These are phyloP conservation scores for Dermolepida albohirtum DNA, from an alignment of 2,888 invertebrate genomes.

Conservation along the genomic window DNA sequence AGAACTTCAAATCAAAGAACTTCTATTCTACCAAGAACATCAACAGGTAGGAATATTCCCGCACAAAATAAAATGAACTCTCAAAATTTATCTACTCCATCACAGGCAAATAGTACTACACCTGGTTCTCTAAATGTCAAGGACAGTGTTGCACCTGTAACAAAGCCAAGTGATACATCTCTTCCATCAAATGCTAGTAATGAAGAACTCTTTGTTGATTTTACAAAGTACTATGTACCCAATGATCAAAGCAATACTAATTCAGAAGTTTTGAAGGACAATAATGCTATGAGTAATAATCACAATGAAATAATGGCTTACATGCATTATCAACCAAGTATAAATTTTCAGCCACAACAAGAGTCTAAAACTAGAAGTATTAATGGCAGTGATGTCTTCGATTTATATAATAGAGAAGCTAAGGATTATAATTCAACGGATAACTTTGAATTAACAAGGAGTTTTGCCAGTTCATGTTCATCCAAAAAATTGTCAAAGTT, in stretches of 20 bases:
- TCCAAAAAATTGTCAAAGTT: neutral
- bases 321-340: too few relatives aligned
- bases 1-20: constrained; percentile 26
- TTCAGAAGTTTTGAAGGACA: too few relatives aligned
- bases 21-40: constrained; percentile 16
- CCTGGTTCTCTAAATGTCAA: neutral
- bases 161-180: neutral
- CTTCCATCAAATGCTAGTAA: too few relatives aligned
- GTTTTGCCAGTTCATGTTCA: neutral
- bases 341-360: neutral
- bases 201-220: too few relatives aligned
- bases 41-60: constrained; percentile 34
- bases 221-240: too few relatives aligned
- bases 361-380: neutral
- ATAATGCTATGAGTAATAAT: too few relatives aligned
- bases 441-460: neutral
- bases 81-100: constrained; percentile 31
- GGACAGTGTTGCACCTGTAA: neutral
- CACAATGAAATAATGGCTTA: too few relatives aligned
- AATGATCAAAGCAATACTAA: too few relatives aligned
- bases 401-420: neutral
- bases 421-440: neutral
- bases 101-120: constrained; percentile 31
- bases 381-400: neutral
- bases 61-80: constrained; percentile 24